A percentile compares a stretch with the other conserved stretches of the same genome.
These are phyloP conservation scores for Cylindroiulus punctatus DNA, from an alignment of 2,888 invertebrate genomes.

Conservation along the genomic window DNA sequence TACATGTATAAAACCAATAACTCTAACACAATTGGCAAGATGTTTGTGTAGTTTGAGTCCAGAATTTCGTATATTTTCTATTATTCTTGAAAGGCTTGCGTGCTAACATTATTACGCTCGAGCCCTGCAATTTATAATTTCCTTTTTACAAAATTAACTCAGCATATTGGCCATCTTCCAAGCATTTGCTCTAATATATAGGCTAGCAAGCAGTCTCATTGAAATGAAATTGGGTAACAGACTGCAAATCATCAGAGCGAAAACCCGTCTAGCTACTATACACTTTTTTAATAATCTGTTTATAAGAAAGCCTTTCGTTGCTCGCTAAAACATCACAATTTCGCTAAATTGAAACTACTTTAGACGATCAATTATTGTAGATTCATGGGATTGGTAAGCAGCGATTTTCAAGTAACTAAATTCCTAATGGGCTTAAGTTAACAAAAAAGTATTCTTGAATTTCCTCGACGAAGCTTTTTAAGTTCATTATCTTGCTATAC, in stretches of 20 bases:
- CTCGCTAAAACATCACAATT: not conserved
- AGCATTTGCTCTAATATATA: not conserved
- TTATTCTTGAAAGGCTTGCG: not conserved
- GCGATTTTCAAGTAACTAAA: not conserved
- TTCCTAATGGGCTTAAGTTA: not conserved
- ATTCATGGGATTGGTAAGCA: not conserved
- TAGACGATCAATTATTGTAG: conserved; percentile 26
- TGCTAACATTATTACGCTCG: not conserved
- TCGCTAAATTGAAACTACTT: not conserved
- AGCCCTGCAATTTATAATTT: not conserved
- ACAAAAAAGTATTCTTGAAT: not conserved
- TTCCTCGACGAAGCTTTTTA: too few relatives aligned
- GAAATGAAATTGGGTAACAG: conserved; percentile 45
- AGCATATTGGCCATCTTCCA: conserved; percentile 30
- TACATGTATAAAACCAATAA: too few relatives aligned
- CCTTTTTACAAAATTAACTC: conserved; percentile 14
- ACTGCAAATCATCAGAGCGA: conserved; percentile 25
- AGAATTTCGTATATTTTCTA: not conserved
- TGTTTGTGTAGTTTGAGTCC: not conserved
- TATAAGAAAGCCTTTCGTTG: conserved; percentile 20
- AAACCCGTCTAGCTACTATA: not conserved
- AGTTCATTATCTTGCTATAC: too few relatives aligned
- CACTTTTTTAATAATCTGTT: conserved; percentile 28
- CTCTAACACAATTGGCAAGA: too few relatives aligned
- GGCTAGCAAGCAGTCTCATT: conserved; percentile 12